Percentiles rank a stretch among this genome's conserved stretches.
phyloP scores from a whole-genome alignment of 2,888 invertebrate genomes.

The Cosmia trapezina region DNA sequence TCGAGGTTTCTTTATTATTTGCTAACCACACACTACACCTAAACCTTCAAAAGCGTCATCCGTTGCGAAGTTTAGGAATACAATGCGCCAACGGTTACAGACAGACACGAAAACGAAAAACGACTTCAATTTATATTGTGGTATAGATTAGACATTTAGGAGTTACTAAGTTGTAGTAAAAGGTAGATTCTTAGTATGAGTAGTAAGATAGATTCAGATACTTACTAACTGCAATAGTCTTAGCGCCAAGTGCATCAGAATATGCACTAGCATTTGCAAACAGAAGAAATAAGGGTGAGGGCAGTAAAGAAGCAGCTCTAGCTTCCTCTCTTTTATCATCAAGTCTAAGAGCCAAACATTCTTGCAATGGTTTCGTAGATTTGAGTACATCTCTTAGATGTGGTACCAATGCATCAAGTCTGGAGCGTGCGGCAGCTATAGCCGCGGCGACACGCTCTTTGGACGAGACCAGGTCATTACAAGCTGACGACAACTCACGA shows the following conservation, averaged over 20 bases:
- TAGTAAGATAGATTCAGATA: slow-evolving; percentile 31
- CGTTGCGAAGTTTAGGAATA: no score
- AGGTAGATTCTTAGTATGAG: neutral
- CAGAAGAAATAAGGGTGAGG: slow-evolving; percentile 95
- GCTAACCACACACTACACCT: neutral
- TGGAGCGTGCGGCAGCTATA: slow-evolving; percentile 93
- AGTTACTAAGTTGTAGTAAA: no score
- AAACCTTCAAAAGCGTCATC: neutral
- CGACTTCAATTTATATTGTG: no score
- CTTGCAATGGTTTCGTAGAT: slow-evolving; percentile 97
- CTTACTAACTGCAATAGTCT: slow-evolving; percentile 85
- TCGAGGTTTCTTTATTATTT: neutral
- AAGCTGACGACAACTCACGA: slow-evolving; percentile 94
- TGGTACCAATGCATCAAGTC: slow-evolving; percentile 95
- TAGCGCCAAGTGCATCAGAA: slow-evolving; percentile 93
- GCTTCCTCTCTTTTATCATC: slow-evolving; percentile 95
- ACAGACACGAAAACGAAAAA: no score
- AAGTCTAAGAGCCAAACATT: slow-evolving; percentile 95
- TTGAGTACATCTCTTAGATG: slow-evolving; percentile 91
- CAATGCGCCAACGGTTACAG: no score
- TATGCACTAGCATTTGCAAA: slow-evolving; percentile 96
- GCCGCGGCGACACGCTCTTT: slow-evolving; percentile 94
- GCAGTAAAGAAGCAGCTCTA: slow-evolving; percentile 93
- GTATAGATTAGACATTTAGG: no score
- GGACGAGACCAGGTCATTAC: slow-evolving; percentile 93